These are phyloP conservation scores for Colaptes auratus DNA, from an alignment of 2,113 vertebrate genomes.

Conservation along the genomic window DNA sequence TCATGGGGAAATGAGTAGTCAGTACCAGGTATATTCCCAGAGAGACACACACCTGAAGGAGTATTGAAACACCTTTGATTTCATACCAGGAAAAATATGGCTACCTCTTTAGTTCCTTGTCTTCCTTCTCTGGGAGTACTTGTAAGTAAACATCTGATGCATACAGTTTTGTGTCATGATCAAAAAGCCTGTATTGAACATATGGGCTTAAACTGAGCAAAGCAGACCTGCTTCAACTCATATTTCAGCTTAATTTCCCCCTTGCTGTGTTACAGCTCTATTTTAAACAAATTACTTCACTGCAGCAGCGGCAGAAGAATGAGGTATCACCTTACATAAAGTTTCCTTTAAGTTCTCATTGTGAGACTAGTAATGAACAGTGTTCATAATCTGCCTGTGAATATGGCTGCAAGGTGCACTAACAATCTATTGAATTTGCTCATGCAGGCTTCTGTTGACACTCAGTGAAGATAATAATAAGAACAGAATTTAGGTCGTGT, in stretches of 20 bases:
- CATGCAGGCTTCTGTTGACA: not conserved
- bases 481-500: not conserved
- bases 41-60: not conserved
- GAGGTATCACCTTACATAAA: constrained; percentile 2
- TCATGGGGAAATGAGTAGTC: not conserved
- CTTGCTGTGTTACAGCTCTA: not conserved
- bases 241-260: not conserved
- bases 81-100: not conserved
- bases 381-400: constrained; percentile 5
- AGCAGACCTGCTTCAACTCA: not conserved
- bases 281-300: not conserved
- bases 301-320: not conserved
- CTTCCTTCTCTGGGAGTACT: not conserved
- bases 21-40: not conserved
- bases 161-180: not conserved
- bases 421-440: not conserved
- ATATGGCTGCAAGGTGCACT: not conserved
- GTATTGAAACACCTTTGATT: not conserved
- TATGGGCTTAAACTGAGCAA: not conserved
- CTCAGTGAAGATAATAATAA: not conserved
- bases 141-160: not conserved
- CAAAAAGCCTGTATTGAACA: not conserved
- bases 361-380: not conserved
- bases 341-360: constrained; percentile 51
- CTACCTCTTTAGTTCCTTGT: not conserved